Base-by-base conservation (phyloP, 2,113 vertebrate genomes). In the Climacteris rufus region DNA sequence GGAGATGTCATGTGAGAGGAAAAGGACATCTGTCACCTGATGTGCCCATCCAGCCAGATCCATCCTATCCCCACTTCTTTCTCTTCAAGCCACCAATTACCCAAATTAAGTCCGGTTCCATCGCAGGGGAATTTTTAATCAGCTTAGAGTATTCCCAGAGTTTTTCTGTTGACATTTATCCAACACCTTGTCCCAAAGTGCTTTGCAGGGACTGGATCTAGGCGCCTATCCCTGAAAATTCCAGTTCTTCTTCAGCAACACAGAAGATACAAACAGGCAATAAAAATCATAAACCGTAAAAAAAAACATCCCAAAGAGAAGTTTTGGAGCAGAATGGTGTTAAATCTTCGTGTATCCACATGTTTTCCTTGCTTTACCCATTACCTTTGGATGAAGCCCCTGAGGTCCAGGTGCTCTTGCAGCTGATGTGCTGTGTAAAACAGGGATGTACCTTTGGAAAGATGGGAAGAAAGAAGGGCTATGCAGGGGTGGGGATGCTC, bases 321-420 rank as follows among this genome's bases (percentile, higher is more conserved):
- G 1, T 5, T 72, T 69, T 15, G 57, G 45, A 50, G 12, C 7
- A 69, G 44, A 69, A 71, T 4, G 6, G 4, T 4, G 2, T 70
- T 89, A 70, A 63, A 56, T 42, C 27, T 22, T 0, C 35, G 7
- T 5, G 20, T 14, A 17, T 42, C 39, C 68, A 30, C 68, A 30
- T 2, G 10, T 2, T 84, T 49, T 87, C 37, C 54, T 57, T 52
- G 5, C 31, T 56, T 82, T 49, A 42, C 45, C n/a, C 37, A 33
- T 40, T 10, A 6, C 4, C 15, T 45, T 64, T 28, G n/a, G 68
- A 27, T 66, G 52, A 74, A 70, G n/a, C 25, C 39, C 6, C 53
- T 5, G 5, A 31, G 18, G 10, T 27, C 21, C 1, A 0, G 4
- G 17, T 56, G 21, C 31, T 30, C 23, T 70, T 28, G 4, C 27